Conservation (phyloP, 2,888 invertebrate species). For the Ornithoptera alexandrae region DNA sequence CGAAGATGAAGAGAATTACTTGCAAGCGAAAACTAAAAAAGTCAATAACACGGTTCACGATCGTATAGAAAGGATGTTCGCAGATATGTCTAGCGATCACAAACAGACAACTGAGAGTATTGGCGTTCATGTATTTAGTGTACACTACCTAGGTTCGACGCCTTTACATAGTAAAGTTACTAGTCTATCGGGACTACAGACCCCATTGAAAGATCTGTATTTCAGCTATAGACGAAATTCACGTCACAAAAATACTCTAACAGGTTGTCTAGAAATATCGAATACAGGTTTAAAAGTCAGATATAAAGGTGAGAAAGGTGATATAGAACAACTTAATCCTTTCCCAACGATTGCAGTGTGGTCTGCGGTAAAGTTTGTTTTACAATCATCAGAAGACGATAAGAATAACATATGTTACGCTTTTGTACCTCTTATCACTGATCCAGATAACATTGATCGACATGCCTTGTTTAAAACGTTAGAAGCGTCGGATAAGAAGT, state of each 20-base stretch:
- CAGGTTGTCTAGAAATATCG: conserved; percentile 84
- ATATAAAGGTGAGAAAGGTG: conserved; percentile 82
- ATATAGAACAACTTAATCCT: conserved; percentile 85
- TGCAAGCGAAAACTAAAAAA: conserved; percentile 61
- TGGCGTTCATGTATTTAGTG: conserved; percentile 82
- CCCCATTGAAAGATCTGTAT: conserved; percentile 87
- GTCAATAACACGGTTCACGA: conserved; percentile 88
- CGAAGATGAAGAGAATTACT: conserved; percentile 70
- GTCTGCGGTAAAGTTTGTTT: conserved; percentile 93
- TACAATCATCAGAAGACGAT: conserved; percentile 81
- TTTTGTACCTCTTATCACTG: conserved; percentile 91
- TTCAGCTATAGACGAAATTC: conserved; percentile 80
- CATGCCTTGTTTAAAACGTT: conserved; percentile 82
- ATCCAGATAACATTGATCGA: conserved; percentile 89
- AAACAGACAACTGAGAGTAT: conserved; percentile 73
- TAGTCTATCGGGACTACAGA: conserved; percentile 89
- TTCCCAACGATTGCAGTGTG: conserved; percentile 95
- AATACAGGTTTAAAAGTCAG: conserved; percentile 86
- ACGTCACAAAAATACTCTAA: conserved; percentile 74
- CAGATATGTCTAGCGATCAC: conserved; percentile 83
- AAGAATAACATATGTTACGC: conserved; percentile 82
- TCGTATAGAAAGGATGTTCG: conserved; percentile 92
- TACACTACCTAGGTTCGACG: conserved; percentile 91
- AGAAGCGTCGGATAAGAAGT: conserved; percentile 77
- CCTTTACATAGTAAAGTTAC: conserved; percentile 89